These are phyloP conservation scores for Oligia latruncula DNA, from an alignment of 2,888 invertebrate species.

Conservation along the genomic window DNA sequence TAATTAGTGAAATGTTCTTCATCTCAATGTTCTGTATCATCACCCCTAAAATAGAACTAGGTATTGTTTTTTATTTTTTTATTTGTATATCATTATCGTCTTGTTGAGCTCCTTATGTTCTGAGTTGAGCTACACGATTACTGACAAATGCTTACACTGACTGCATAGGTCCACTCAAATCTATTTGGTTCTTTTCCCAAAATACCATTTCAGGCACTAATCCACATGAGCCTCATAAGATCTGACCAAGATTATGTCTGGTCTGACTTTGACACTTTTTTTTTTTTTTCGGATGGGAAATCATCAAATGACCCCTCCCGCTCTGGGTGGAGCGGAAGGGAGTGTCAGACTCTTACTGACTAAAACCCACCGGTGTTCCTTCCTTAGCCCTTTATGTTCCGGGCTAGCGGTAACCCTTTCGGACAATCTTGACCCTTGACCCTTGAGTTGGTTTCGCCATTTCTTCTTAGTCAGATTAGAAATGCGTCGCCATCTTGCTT, in stretches of 20 bases:
- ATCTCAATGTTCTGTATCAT: background rate
- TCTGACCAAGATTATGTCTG: background rate
- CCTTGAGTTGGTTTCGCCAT: background rate
- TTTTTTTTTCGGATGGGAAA: too few species aligned
- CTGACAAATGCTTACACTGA: background rate
- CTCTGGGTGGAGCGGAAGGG: too few species aligned
- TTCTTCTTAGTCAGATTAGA: background rate
- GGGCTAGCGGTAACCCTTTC: too few species aligned
- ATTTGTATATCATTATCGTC: too few species aligned
- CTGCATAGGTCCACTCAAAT: background rate
- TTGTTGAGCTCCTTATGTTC: too few species aligned
- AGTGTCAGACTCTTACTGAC: too few species aligned
- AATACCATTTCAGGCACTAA: background rate
- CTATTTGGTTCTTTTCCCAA: background rate
- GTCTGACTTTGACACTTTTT: background rate
- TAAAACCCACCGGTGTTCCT: too few species aligned
- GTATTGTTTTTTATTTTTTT: too few species aligned
- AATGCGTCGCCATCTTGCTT: background rate
- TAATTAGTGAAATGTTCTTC: background rate
- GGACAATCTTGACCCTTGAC: too few species aligned
- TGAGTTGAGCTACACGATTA: too few species aligned
- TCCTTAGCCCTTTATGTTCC: too few species aligned
- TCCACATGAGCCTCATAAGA: background rate
- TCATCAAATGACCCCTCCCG: too few species aligned
- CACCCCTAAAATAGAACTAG: background rate